These are phyloP conservation scores for Himantopus leucocephalus DNA, from an alignment of 2,113 vertebrate genomes.

Conservation along the genomic window DNA sequence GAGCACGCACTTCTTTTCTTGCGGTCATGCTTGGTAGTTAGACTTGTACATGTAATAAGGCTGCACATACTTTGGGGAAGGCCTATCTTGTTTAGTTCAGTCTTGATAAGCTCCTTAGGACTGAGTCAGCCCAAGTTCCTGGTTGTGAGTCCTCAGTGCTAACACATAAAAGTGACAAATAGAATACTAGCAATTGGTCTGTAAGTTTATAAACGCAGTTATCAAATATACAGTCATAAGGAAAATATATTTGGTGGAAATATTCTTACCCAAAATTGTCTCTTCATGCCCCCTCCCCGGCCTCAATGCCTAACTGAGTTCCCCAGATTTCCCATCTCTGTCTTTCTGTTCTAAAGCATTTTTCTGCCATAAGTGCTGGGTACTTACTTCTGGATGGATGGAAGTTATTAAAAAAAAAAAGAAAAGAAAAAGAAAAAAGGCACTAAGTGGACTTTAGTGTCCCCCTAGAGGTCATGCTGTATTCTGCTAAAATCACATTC, in stretches of 20 bases:
- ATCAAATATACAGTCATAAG: not conserved
- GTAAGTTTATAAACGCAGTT: not conserved
- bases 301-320: not conserved
- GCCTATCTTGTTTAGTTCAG: not conserved
- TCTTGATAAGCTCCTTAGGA: not conserved
- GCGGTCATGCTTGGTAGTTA: not conserved
- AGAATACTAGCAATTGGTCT: not conserved
- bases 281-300: fast-evolving
- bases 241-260: not conserved
- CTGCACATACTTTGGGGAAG: not conserved
- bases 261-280: not conserved
- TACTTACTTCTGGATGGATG: not conserved
- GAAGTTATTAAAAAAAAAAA: not conserved
- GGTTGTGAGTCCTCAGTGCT: not conserved
- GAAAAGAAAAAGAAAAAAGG: not conserved
- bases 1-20: fast-evolving
- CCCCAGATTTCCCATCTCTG: not conserved
- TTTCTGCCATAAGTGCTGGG: not conserved
- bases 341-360: not conserved
- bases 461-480: not conserved
- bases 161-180: not conserved
- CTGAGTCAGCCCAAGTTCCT: not conserved
- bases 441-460: not conserved
- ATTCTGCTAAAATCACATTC: not conserved
- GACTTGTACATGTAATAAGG: not conserved